phyloP scores from a whole-genome alignment of 2,113 vertebrate genomes.

The Coreoperca whiteheadi region DNA sequence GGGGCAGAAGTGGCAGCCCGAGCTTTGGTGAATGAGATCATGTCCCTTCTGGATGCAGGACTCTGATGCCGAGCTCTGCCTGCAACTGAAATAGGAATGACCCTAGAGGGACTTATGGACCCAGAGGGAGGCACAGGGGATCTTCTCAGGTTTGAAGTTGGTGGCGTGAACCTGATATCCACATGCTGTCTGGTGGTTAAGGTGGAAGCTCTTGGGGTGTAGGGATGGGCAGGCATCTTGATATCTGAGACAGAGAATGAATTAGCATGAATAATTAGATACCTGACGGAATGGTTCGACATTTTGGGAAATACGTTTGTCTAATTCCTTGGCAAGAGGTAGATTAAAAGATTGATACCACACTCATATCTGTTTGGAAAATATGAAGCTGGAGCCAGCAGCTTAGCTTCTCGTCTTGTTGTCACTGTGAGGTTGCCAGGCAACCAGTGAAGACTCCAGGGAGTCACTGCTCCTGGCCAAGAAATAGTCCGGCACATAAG shows the following conservation, averaged over 20 bases:
- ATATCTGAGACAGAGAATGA: conserved; percentile 83
- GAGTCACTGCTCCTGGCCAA: not conserved
- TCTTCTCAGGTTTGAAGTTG: conserved; percentile 71
- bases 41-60: conserved; percentile 81
- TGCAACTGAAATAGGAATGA: conserved; percentile 72
- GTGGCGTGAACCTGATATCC: conserved; percentile 78
- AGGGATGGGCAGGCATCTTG: conserved; percentile 81
- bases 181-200: conserved; percentile 79
- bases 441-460: not conserved
- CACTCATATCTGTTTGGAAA: not conserved
- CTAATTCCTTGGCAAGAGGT: not conserved
- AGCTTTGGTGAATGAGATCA: conserved; percentile 82
- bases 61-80: conserved; percentile 73
- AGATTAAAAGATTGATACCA: not conserved
- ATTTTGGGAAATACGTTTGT: not conserved
- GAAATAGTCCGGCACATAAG: not conserved
- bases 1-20: conserved; percentile 69
- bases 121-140: conserved; percentile 69
- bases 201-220: conserved; percentile 78
- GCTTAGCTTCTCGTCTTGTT: not conserved
- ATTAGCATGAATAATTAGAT: conserved; percentile 8
- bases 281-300: not conserved
- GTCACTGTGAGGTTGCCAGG: not conserved
- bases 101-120: conserved; percentile 67
- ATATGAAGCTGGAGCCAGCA: not conserved